Conservation (phyloP, 2,113 vertebrate species). For the Trichomycterus rosablanca region DNA sequence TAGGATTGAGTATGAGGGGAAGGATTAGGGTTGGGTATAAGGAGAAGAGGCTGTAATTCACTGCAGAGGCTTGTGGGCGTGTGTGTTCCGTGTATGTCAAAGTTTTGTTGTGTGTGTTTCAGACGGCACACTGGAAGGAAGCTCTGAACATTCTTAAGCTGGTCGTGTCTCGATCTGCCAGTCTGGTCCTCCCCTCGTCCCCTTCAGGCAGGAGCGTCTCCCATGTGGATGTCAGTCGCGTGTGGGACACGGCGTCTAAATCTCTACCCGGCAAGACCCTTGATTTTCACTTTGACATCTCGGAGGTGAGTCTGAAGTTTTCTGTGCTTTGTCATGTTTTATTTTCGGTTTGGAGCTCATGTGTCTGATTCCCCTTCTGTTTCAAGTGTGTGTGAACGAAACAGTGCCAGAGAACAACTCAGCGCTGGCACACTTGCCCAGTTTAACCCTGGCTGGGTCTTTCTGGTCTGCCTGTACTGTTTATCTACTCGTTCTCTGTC, state of each 20-base stretch:
- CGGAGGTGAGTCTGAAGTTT: constrained; percentile 76
- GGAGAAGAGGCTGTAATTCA: too few species aligned
- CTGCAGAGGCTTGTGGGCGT: too few species aligned
- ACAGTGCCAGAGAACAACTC: too few species aligned
- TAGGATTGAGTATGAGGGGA: too few species aligned
- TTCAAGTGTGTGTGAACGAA: background rate
- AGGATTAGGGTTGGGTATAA: too few species aligned
- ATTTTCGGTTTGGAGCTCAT: background rate
- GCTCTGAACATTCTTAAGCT: constrained; percentile 94
- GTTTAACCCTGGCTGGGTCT: constrained; percentile 20
- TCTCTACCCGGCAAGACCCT: constrained; percentile 94
- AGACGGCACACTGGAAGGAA: constrained; percentile 96
- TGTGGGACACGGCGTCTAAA: constrained; percentile 90
- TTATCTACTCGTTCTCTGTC: background rate
- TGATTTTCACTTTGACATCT: constrained; percentile 97
- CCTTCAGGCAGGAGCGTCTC: constrained; percentile 79
- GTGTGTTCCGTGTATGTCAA: too few species aligned
- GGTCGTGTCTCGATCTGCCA: constrained; percentile 93
- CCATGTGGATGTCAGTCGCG: constrained; percentile 86
- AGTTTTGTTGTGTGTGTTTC: constrained; percentile 24
- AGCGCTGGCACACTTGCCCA: background rate
- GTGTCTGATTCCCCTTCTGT: background rate
- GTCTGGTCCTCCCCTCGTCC: constrained; percentile 85
- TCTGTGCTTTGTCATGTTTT: background rate
- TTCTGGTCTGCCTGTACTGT: background rate